Evolutionary conservation across 2,888 invertebrate genomes (phyloP).

Genomic region (Idaea aversata): DNA sequence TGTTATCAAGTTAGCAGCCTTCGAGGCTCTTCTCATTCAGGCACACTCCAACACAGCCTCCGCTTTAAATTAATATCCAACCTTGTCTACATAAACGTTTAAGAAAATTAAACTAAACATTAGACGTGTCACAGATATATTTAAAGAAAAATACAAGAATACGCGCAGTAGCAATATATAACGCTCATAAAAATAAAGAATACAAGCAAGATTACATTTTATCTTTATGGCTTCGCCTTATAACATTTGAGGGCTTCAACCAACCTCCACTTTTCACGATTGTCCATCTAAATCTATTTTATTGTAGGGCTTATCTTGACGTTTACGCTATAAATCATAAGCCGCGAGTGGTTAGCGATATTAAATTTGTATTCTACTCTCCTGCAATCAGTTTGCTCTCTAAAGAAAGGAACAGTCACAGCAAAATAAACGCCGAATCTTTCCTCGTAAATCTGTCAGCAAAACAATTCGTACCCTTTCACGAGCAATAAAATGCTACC

Average conservation of each 20-base stretch:
- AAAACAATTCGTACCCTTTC: conserved; percentile 80
- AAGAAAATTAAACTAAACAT: conserved; percentile 6
- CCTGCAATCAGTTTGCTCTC: conserved; percentile 48
- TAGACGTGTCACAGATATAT: conserved; percentile 6
- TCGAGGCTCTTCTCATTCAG: conserved; percentile 57
- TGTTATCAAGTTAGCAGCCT: conserved; percentile 78
- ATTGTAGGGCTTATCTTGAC: conserved; percentile 24
- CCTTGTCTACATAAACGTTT: conserved; percentile 35
- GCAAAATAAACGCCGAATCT: conserved; percentile 76
- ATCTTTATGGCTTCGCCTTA: conserved; percentile 22
- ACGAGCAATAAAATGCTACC: conserved; percentile 78
- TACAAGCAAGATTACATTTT: conserved; percentile 22
- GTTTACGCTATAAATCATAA: conserved; percentile 38
- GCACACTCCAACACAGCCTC: conserved; percentile 53
- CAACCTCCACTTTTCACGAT: conserved; percentile 15
- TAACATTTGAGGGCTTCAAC: conserved; percentile 13
- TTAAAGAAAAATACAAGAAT: conserved; percentile 11
- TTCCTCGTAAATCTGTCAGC: conserved; percentile 78
- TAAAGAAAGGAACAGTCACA: conserved; percentile 60
- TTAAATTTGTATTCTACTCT: conserved; percentile 46
- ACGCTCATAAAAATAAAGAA: conserved; percentile 17
- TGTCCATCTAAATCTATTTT: conserved; percentile 15
- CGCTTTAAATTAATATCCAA: conserved; percentile 60
- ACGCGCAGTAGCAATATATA: conserved; percentile 18
- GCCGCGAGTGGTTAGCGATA: conserved; percentile 31